These are phyloP conservation scores for Rhabditoides inermis DNA, from an alignment of 2,888 invertebrate genomes.

Conservation along the genomic window DNA sequence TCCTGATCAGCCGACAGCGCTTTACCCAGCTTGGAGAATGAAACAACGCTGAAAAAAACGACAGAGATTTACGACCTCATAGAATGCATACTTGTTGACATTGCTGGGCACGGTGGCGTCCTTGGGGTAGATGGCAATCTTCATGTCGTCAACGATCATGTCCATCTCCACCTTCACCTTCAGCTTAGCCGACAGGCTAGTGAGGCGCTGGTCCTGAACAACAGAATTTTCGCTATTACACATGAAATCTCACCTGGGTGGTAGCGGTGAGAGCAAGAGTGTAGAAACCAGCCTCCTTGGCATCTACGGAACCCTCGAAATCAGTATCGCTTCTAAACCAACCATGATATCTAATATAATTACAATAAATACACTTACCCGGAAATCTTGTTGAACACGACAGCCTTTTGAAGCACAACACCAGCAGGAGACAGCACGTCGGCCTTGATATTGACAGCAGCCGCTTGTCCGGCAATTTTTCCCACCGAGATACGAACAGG, in stretches of 20 bases:
- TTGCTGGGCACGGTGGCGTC: constrained; percentile 79
- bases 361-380: too few relatives aligned
- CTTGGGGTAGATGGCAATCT: constrained; percentile 79
- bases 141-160: constrained; percentile 65
- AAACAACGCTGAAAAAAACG: constrained; percentile 61
- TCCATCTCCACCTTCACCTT: constrained; percentile 54
- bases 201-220: constrained; percentile 60
- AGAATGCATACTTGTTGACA: constrained; percentile 61
- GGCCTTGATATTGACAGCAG: too few relatives aligned
- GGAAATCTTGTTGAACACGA: too few relatives aligned
- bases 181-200: constrained; percentile 59
- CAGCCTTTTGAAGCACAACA: too few relatives aligned
- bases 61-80: not conserved
- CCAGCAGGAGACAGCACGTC: too few relatives aligned
- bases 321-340: too few relatives aligned
- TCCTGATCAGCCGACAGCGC: constrained; percentile 76
- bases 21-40: constrained; percentile 67
- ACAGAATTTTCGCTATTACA: too few relatives aligned
- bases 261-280: constrained; percentile 70
- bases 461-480: too few relatives aligned
- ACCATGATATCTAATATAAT: too few relatives aligned
- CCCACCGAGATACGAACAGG: too few relatives aligned
- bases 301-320: too few relatives aligned
- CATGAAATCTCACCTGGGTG: too few relatives aligned
- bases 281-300: constrained; percentile 70